Evolutionary conservation across 2,113 vertebrate species (phyloP).

Genomic region (Podilymbus podiceps): DNA sequence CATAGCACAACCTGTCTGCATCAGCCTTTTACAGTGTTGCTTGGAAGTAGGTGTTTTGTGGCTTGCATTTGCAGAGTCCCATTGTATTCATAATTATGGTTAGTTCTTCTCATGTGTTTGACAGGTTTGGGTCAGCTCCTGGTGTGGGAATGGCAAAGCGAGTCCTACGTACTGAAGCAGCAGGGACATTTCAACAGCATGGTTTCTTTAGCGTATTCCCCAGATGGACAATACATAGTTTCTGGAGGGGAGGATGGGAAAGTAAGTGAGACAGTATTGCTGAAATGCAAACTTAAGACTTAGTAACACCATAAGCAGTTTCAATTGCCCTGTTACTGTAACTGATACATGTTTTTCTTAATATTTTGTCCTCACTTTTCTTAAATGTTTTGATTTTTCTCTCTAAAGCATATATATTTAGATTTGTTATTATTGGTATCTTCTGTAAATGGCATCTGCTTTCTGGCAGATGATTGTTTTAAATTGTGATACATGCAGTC

Average conservation of each 20-base stretch:
- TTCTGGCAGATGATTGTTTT: not conserved
- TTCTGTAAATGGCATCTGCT: not conserved
- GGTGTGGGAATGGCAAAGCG: conserved; percentile 99
- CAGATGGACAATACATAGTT: conserved; percentile 90
- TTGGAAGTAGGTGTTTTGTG: not conserved
- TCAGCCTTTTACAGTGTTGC: no score
- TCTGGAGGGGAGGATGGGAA: conserved; percentile 96
- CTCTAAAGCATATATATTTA: not conserved
- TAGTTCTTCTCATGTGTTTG: not conserved
- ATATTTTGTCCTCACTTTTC: not conserved
- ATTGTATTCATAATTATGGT: not conserved
- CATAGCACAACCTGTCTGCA: no score
- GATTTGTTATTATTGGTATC: not conserved
- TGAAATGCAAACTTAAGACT: not conserved
- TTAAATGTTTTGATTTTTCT: not conserved
- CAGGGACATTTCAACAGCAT: conserved; percentile 98
- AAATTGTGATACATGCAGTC: not conserved
- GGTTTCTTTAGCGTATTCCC: conserved; percentile 90
- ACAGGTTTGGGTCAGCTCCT: conserved; percentile 92
- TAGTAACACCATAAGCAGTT: not conserved
- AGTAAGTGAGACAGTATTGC: conserved; percentile 65
- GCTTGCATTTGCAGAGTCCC: not conserved
- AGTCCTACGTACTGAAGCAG: conserved; percentile 95
- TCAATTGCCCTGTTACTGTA: not conserved
- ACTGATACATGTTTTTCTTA: not conserved